These are phyloP conservation scores for Seira ritae DNA, from an alignment of 2,888 invertebrate species.

Conservation along the genomic window DNA sequence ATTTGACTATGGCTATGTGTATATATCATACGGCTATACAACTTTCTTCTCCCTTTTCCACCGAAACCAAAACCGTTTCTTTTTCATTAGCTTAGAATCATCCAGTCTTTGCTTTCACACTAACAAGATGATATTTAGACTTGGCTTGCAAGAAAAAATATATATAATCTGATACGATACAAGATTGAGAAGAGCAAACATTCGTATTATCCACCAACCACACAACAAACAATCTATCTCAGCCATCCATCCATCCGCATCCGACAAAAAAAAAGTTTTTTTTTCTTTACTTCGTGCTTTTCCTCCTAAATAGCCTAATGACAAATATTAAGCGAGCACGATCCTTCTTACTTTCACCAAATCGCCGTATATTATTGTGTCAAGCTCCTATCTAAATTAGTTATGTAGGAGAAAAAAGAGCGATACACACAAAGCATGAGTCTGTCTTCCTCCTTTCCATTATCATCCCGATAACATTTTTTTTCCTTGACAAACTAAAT, in stretches of 20 bases:
- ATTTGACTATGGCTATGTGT: too few species aligned
- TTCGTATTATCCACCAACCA: too few species aligned
- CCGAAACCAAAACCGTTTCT: background rate
- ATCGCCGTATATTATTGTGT: slow-evolving; percentile 47
- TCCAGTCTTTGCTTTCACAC: too few species aligned
- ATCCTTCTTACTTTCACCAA: slow-evolving; percentile 52
- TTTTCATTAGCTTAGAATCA: slow-evolving; percentile 3
- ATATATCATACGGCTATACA: too few species aligned
- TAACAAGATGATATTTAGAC: too few species aligned
- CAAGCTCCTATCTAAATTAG: slow-evolving; percentile 53
- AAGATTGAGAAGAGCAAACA: too few species aligned
- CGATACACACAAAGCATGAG: slow-evolving; percentile 49
- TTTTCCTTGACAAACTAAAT: slow-evolving; percentile 1
- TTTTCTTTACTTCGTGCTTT: background rate
- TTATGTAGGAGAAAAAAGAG: slow-evolving; percentile 35
- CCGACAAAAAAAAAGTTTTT: background rate
- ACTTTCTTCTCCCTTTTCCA: background rate
- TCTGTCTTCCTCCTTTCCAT: slow-evolving; percentile 36
- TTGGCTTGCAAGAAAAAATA: too few species aligned
- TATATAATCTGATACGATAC: too few species aligned
- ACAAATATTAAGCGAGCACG: slow-evolving; percentile 50
- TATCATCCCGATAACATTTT: slow-evolving; percentile 45
- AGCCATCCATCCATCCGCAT: too few species aligned
- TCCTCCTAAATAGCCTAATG: slow-evolving; percentile 33
- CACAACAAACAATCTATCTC: too few species aligned